A percentile compares a stretch with the other conserved stretches of the same genome.
These are phyloP conservation scores for Aplidium turbinatum DNA, from an alignment of 23 tunicate species.

Conservation along the genomic window DNA sequence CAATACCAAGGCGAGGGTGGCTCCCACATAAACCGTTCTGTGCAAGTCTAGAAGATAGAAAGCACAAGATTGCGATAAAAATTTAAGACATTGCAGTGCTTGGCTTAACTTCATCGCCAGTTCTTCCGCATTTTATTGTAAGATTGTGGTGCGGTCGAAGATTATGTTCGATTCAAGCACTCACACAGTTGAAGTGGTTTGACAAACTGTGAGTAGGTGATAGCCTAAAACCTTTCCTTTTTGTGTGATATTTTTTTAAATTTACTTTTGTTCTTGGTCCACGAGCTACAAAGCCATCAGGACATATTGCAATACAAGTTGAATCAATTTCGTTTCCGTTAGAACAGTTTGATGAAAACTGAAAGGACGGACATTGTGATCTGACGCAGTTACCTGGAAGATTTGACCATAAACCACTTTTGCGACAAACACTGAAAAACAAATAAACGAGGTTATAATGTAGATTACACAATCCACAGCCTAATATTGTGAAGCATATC, in stretches of 20 bases:
- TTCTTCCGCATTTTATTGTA: no score
- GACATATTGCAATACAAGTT: constrained; percentile 16
- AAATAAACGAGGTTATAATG: background rate
- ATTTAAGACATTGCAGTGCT: no score
- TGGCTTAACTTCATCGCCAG: no score
- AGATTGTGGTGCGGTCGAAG: no score
- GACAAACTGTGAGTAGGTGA: no score
- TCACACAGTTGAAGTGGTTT: no score
- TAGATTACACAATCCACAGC: background rate
- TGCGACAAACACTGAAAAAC: constrained; percentile 8
- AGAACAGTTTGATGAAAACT: constrained; percentile 1
- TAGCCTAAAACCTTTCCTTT: no score
- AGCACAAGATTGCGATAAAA: no score
- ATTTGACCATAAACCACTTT: constrained; percentile 10
- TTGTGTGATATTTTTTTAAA: no score
- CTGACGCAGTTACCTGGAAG: background rate
- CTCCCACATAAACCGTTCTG: background rate
- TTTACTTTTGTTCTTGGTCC: constrained; percentile 17
- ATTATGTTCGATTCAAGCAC: no score
- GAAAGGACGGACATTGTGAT: background rate
- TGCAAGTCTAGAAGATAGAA: constrained; percentile 11
- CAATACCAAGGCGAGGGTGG: constrained; percentile 5
- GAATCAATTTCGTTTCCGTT: constrained; percentile 17
- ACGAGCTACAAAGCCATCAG: constrained; percentile 1
- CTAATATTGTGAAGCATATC: no score